Base-by-base conservation (phyloP, 1,140 invertebrate genomes). In the Ruditapes philippinarum region DNA sequence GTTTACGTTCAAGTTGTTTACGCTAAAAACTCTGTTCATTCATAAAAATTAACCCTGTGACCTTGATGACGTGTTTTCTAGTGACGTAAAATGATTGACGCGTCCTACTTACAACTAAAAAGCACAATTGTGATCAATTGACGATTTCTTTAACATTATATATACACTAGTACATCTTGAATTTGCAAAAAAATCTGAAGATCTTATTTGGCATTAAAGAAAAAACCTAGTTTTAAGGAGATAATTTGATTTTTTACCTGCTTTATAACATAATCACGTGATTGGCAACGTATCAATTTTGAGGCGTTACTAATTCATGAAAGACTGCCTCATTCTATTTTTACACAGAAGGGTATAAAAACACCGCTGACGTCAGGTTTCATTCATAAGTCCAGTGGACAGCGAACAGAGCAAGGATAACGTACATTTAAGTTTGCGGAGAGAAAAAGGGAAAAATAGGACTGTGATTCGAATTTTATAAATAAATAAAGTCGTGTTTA, bases 301-400 rank as follows among this genome's bases (percentile, higher is more conserved):
- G 5, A 70, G 74, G 54, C 36, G 74, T 51, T 31, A 76, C 33
- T 25, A n/a, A n/a, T 60, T 79, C 65, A 62, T 57, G n/a, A 76
- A 19, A 78, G 11, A 3, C 84, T 36, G 74, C 85, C 85, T 49
- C 68, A 17, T 70, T 54, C 76, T 80, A 80, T 88, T 88, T 88
- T 88, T 80, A 80, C 28, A 22, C 42, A 31, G 38, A 11, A 73
- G 70, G 68, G 73, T 83, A 89, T 82, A 82, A 86, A 57, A 73
- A 28, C 54, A 14, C 28, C 33, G 19, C 40, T 87, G 62, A 86
- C 86, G 87, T 91, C 54, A 84, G 42, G 40, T 62, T 91, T 89
- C 87, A 91, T 91, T 89, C 88, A 89, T 89, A 89, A 89, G 87
- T 74, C 40, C 40, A 70, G 74, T 33, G 87, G 79, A 84, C 12